A percentile compares a stretch with the other conserved stretches of the same genome.
Evolutionary conservation across 2,888 invertebrate genomes (phyloP).

Genomic region (Automeris io): DNA sequence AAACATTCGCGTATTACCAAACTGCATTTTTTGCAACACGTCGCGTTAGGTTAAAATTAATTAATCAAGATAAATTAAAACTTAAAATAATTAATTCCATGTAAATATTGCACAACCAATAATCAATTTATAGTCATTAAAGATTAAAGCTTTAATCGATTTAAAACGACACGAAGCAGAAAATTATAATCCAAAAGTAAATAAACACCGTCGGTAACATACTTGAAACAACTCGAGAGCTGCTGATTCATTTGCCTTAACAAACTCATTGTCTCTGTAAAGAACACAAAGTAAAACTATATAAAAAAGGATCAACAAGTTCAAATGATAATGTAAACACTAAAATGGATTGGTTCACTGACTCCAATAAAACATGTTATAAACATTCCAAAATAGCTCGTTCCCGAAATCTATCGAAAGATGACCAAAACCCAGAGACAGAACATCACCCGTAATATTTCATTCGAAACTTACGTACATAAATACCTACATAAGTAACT

Average conservation of each 20-base stretch:
- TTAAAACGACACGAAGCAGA: conserved; percentile 21
- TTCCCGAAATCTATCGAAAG: conserved; percentile 23
- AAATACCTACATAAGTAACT: conserved; percentile 36
- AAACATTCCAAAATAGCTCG: conserved; percentile 16
- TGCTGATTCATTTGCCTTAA: conserved; percentile 26
- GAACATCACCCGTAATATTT: conserved; percentile 32
- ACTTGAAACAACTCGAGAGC: conserved; percentile 14
- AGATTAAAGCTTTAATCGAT: conserved; percentile 18
- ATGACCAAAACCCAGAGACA: conserved; percentile 37
- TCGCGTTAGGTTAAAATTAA: conserved; percentile 13
- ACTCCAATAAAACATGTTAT: conserved; percentile 9
- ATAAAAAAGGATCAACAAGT: conserved; percentile 21
- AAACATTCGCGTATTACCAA: neutral
- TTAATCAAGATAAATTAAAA: conserved; percentile 14
- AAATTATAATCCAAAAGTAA: conserved; percentile 21
- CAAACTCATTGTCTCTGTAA: conserved; percentile 18
- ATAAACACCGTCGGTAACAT: conserved; percentile 21
- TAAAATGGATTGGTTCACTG: conserved; percentile 12
- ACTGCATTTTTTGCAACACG: conserved; percentile 3
- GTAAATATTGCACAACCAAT: conserved; percentile 22
- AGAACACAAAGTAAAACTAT: conserved; percentile 16
- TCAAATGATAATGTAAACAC: conserved; percentile 18
- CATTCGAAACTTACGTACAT: conserved; percentile 39
- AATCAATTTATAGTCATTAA: conserved; percentile 26
- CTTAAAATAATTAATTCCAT: conserved; percentile 17